These are phyloP conservation scores for Scaptomyza tumidula DNA, from an alignment of 2,888 invertebrate genomes.

Conservation along the genomic window DNA sequence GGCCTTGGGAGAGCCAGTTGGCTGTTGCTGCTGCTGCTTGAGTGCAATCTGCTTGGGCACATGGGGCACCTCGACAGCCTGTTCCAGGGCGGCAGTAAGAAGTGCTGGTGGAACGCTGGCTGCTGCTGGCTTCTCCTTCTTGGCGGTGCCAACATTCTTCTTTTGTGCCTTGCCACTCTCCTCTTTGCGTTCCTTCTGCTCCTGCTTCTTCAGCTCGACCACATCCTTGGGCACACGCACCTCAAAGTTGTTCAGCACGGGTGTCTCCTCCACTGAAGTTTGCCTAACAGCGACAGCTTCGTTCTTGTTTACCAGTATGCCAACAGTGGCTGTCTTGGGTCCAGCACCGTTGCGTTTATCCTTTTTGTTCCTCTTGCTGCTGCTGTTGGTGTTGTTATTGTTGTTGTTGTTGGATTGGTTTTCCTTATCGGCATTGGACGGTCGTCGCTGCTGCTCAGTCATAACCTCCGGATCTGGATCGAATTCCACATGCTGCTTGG, in stretches of 20 bases:
- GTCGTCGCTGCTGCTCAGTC: constrained; percentile 51
- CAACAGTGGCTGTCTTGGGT: constrained; percentile 66
- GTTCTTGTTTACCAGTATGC: constrained; percentile 83
- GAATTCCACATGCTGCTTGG: constrained; percentile 83
- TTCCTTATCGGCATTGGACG: constrained; percentile 80
- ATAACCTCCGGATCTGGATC: constrained; percentile 82
- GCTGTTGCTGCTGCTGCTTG: constrained; percentile 63
- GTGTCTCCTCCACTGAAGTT: constrained; percentile 77
- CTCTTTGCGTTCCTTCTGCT: constrained; percentile 71
- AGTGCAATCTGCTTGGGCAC: constrained; percentile 71
- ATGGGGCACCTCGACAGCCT: constrained; percentile 58
- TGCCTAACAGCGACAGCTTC: constrained; percentile 72
- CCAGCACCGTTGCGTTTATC: constrained; percentile 73
- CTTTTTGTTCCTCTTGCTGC: constrained; percentile 71
- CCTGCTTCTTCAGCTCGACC: constrained; percentile 82
- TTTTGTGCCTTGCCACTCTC: constrained; percentile 66
- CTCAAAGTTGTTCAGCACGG: constrained; percentile 89
- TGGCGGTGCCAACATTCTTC: constrained; percentile 54
- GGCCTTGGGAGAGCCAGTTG: constrained; percentile 81
- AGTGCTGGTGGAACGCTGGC: constrained; percentile 25
- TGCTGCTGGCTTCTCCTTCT: constrained; percentile 61
- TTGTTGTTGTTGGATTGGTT: constrained; percentile 56
- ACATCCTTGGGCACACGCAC: constrained; percentile 93
- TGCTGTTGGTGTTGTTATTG: constrained; percentile 12
- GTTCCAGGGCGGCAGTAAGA: constrained; percentile 46